Conservation (phyloP, 2,797 vertebrate genomes). For the Erethizon dorsatum region DNA sequence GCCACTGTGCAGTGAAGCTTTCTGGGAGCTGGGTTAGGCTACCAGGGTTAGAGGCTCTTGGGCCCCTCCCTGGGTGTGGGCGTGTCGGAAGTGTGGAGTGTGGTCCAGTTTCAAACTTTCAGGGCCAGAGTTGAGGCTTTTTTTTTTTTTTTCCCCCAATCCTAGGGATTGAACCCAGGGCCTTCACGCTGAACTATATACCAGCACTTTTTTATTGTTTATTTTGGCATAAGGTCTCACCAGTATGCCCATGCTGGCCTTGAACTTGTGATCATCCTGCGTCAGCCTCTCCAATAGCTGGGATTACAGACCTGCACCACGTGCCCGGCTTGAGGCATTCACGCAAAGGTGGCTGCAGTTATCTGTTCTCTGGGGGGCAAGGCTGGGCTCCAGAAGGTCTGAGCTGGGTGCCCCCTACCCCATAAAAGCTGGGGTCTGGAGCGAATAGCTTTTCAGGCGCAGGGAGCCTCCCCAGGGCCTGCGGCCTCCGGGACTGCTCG, state of each 20-base stretch:
- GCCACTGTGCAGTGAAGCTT: constrained; percentile 52
- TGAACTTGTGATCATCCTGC: neutral
- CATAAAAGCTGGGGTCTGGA: neutral
- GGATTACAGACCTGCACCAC: neutral
- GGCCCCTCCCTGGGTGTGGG: constrained; percentile 18
- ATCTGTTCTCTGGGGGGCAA: neutral
- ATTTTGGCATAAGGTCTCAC: neutral
- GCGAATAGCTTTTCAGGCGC: neutral
- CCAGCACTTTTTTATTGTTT: neutral
- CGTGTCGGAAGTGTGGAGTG: neutral
- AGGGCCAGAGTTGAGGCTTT: neutral
- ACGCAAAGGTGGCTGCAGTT: neutral
- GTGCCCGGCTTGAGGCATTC: neutral
- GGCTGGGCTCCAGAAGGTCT: neutral
- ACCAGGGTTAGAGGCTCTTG: neutral
- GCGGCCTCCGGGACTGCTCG: neutral
- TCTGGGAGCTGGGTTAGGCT: constrained; percentile 25
- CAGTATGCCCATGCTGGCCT: neutral
- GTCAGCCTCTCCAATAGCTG: neutral
- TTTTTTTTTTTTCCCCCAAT: neutral
- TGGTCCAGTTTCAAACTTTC: constrained; percentile 14
- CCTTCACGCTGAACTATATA: neutral
- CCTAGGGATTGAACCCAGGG: neutral
- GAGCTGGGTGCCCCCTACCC: neutral
- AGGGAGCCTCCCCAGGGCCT: neutral